These are phyloP conservation scores for Phorcus lineatus DNA, from an alignment of 2,888 invertebrate species.

Conservation along the genomic window DNA sequence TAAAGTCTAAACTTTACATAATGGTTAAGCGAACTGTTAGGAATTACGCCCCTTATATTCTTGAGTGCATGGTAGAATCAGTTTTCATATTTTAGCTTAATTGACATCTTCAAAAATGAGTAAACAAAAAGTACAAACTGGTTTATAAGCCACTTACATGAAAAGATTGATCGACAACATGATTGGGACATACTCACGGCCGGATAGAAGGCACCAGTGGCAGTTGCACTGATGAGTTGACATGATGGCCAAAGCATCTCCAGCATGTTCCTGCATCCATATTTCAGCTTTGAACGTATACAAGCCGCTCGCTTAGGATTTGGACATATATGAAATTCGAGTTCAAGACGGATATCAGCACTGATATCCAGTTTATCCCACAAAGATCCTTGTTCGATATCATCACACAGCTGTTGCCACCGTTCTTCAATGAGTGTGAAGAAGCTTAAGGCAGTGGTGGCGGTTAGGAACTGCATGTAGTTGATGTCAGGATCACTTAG, in stretches of 20 bases:
- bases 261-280: constrained; percentile 39
- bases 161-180: not conserved
- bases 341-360: not conserved
- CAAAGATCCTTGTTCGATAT: constrained; percentile 41
- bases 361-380: constrained; percentile 22
- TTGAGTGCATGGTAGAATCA: no score
- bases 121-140: no score
- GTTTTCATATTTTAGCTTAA: no score
- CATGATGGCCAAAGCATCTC: constrained; percentile 43
- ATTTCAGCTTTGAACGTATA: constrained; percentile 37
- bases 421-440: constrained; percentile 40
- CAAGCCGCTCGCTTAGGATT: constrained; percentile 29
- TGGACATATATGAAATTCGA: constrained; percentile 21
- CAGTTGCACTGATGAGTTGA: constrained; percentile 37
- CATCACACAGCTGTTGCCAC: constrained; percentile 41
- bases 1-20: no score
- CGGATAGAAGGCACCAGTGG: constrained; percentile 39
- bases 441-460: constrained; percentile 35
- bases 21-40: no score
- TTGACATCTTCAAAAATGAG: no score
- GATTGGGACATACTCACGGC: constrained; percentile 30
- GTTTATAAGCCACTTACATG: not conserved
- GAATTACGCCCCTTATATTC: no score
- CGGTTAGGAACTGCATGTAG: constrained; percentile 39
- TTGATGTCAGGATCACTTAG: constrained; percentile 36